Base-by-base conservation (phyloP, 2,888 invertebrate species). In the Mayetiola destructor region DNA sequence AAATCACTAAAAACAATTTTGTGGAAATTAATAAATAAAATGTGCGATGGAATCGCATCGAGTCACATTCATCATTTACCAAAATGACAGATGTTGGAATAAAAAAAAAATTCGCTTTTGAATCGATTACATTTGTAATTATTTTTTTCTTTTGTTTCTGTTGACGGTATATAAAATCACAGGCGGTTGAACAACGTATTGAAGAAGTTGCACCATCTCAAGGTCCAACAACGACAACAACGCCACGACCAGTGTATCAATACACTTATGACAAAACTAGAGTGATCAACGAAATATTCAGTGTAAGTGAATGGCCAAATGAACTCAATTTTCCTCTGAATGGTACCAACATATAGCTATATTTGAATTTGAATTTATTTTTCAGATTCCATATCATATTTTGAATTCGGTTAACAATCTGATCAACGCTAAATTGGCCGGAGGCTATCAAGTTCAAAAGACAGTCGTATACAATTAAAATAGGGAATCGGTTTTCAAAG, bases 271-370 rank as follows among this genome's bases (percentile, higher is more conserved):
- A 48, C 29, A 48, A 48, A 16, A 23, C 23, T n/a, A 27, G 27
- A 9, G 48, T 48, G 23, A 48, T 48, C 48, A 48, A 48, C n/a
- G 48, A 48, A 48, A 48, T 48, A n/a, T 48, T 48, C n/a, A 48
- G 48, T 16, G 48, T 48, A 16, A 48, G 48, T 9, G n/a, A n/a
- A n/a, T n/a, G n/a, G n/a, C n/a, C n/a, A n/a, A n/a, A n/a, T n/a
- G n/a, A n/a, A n/a, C n/a, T n/a, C n/a, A n/a, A n/a, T n/a, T n/a
- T n/a, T n/a, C n/a, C n/a, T n/a, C n/a, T n/a, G n/a, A n/a, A n/a
- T n/a, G n/a, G n/a, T n/a, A n/a, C n/a, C n/a, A n/a, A n/a, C n/a
- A n/a, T n/a, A n/a, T n/a, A n/a, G n/a, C n/a, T n/a, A n/a, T n/a
- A n/a, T n/a, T n/a, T n/a, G n/a, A n/a, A n/a, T 14, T 39, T 16